Evolutionary conservation across 1,140 invertebrate species (phyloP), one percentile per base, ranked within the genome.

Genomic region (Drosophila pseudoobscura): DNA sequence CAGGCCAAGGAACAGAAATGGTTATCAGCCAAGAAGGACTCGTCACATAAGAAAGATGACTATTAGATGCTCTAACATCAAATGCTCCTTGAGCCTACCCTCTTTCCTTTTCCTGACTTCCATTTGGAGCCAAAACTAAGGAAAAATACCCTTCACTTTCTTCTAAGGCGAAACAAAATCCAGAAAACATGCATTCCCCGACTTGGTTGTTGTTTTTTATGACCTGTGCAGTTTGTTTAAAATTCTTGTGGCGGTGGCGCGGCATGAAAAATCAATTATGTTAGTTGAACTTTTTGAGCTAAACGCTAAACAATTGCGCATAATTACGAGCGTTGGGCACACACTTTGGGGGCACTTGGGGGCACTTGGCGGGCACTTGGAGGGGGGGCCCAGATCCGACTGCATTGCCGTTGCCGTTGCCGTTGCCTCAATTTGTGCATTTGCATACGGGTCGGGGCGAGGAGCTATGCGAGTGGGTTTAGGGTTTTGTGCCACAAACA

Each of bases 281-380:
- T 79, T 69, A 57, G 63, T 24, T 76, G 68, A 87, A 87, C 68
- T 76, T 74, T 78, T 55, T 31, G 50, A 85, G 80, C 76, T 85
- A 80, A 84, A 74, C 74, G 74, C 82, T 85, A 87, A 87, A 83
- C 83, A 88, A 87, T 88, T 87, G 83, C 84, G 83, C 83, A 88
- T 88, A 88, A 88, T 88, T 79, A 88, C 71, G 66, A 69, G 58
- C 55, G 62, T 58, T 64, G 20, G 61, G 61, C 47, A 20, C 63
- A 52, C 43, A 45, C 39, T 8, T 8, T 31, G 29, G 29, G 8
- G 29, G 29, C 29, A 31, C 29, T 31, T 31, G 29, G 29, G 5
- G 29, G 31, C 9, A 11, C 8, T 7, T 31, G 7, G 29, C 17
- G 7, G 29, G 29, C 29, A 31, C 7, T 31, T 31, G 31, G 31